Conservation (phyloP, 2,113 vertebrate species). For the Gila orcuttii region DNA sequence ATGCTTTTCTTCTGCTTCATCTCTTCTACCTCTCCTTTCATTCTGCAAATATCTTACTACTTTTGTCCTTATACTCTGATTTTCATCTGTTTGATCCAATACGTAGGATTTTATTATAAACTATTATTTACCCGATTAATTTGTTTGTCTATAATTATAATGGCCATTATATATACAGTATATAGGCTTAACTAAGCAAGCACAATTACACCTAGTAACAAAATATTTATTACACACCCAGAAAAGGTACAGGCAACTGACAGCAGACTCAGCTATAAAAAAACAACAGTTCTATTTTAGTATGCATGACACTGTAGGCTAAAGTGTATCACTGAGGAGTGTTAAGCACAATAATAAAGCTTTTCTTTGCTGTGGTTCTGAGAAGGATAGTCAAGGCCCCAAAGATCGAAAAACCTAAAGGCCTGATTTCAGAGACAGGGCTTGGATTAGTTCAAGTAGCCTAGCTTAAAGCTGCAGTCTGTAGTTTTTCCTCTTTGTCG, state of each 20-base stretch:
- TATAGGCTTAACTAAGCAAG: not conserved
- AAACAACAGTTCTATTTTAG: not conserved
- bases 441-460: not conserved
- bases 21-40: too few species aligned
- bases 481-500: too few species aligned
- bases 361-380: not conserved
- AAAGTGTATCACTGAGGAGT: not conserved
- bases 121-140: too few species aligned
- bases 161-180: too few species aligned
- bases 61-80: too few species aligned
- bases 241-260: not conserved
- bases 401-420: too few species aligned
- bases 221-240: not conserved
- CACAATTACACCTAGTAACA: not conserved
- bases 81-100: too few species aligned
- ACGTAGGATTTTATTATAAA: too few species aligned
- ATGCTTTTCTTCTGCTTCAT: too few species aligned
- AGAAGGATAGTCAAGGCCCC: not conserved
- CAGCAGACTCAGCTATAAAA: not conserved
- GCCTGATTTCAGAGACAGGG: not conserved
- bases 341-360: not conserved
- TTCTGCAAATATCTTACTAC: too few species aligned
- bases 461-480: too few species aligned
- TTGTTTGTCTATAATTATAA: too few species aligned
- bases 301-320: not conserved